Percentiles rank a stretch among this genome's conserved stretches.
phyloP scores from a whole-genome alignment of 2,888 invertebrate species.

The Mystacides longicornis region DNA sequence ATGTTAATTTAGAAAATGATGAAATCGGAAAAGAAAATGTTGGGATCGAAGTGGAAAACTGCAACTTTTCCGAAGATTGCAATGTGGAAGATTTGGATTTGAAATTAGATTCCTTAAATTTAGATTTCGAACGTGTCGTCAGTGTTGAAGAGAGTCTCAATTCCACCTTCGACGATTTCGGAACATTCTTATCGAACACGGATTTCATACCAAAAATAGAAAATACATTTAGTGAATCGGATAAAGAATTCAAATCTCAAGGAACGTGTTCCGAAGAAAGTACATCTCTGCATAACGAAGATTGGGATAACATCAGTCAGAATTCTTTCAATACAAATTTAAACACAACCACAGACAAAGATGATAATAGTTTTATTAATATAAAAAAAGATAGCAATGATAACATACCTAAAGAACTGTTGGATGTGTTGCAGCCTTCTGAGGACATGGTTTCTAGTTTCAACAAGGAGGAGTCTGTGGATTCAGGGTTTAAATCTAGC shows the following conservation, averaged over 20 bases:
- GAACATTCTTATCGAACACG: conserved; percentile 18
- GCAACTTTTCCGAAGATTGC: conserved; percentile 28
- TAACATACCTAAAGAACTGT: conserved; percentile 1
- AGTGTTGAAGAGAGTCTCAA: conserved; percentile 30
- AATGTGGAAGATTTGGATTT: conserved; percentile 40
- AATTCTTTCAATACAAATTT: conserved; percentile 6
- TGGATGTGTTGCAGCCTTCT: neutral
- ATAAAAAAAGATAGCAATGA: neutral
- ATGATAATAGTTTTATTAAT: neutral
- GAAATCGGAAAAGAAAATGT: neutral
- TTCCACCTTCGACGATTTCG: conserved; percentile 30
- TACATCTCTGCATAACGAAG: conserved; percentile 25
- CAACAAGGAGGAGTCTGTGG: neutral
- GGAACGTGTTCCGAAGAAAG: conserved; percentile 20
- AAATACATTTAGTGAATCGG: conserved; percentile 8
- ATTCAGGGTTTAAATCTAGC: neutral
- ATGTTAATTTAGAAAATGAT: no score
- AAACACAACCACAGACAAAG: neutral
- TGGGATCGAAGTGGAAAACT: neutral
- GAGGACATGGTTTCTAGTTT: neutral
- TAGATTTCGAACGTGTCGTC: conserved; percentile 22
- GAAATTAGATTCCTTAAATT: conserved; percentile 29
- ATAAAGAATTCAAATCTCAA: conserved; percentile 18
- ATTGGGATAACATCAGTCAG: conserved; percentile 20
- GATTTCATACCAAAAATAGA: conserved; percentile 13